phyloP scores from a whole-genome alignment of 2,797 vertebrate genomes.

The Sebastes ruberrimus region DNA sequence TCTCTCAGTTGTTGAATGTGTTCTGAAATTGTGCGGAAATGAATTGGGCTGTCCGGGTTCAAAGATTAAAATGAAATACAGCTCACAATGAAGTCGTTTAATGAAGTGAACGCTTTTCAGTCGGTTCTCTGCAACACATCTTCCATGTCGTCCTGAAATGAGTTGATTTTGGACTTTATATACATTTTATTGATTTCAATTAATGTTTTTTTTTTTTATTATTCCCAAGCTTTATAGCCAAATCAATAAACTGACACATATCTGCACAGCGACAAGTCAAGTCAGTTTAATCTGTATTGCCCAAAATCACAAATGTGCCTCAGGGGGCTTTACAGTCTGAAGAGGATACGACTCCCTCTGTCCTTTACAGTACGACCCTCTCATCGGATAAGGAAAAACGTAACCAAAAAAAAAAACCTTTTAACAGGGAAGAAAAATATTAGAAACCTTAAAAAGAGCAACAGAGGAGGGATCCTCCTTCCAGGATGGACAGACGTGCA shows the following conservation, averaged over 20 bases:
- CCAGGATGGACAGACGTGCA: no score
- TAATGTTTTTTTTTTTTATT: background rate
- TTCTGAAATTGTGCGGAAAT: constrained; percentile 66
- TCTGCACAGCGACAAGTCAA: background rate
- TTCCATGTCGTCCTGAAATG: background rate
- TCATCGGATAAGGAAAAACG: no score
- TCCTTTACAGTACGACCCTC: no score
- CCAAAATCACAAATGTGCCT: no score
- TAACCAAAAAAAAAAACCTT: no score
- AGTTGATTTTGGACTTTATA: background rate
- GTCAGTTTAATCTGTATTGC: no score
- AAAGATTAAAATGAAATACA: constrained; percentile 70
- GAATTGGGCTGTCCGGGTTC: constrained; percentile 53
- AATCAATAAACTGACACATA: background rate
- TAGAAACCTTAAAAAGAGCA: no score
- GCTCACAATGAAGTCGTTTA: constrained; percentile 38
- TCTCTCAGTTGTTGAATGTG: constrained; percentile 56
- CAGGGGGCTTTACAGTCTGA: no score
- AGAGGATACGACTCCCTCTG: no score
- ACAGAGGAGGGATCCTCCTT: no score
- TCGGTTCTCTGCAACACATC: background rate
- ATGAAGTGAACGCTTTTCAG: constrained; percentile 22
- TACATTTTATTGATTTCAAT: background rate
- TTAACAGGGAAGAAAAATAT: no score
- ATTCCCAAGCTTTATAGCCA: background rate